Base-by-base conservation (phyloP, 2,797 vertebrate species). In the Acropternis orthonyx region DNA sequence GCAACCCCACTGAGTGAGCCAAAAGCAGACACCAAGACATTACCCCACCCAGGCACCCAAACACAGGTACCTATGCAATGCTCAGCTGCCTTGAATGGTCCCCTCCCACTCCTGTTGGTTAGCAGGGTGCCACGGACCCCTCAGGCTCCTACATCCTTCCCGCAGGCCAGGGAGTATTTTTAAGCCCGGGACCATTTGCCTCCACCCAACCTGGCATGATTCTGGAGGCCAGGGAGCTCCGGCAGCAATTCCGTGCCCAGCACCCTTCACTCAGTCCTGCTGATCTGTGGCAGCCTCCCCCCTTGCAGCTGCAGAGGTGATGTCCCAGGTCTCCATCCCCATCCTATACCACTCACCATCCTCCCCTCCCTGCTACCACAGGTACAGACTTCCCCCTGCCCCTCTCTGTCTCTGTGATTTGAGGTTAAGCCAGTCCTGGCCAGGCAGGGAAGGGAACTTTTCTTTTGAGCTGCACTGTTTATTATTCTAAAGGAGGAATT, bases 401-500 rank as follows among this genome's bases (percentile, higher is more conserved):
- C 34, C 48, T 54, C 65, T 83, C 68, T 32, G 9, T 36, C 71
- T 49, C 62, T 1, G 2, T 10, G 6, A 37, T 51, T 52, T 0
- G 17, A 95, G 69, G 88, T 93, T 94, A 97, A 97, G 96, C 80
- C 9, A 19, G 80, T 92, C 95, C 92, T 52, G 83, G 89, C 88
- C 76, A 8, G n/a, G 88, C 85, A 91, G 92, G 93, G 97, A 96
- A 95, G 90, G 93, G 59, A 96, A 91, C 76, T 88, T 75, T 91
- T 88, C 78, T 88, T 82, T 96, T 43, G 66, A 92, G 94, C 96
- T 61, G 61, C 91, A 74, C 86, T 98, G 97, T 98, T 98, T 98
- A 97, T 98, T 98, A 97, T 98, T 98, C 88, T 97, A 97, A 95
- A 95, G 93, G 95, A 98, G 95, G 98, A 98, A 98, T 98, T 97